Evolutionary conservation across 1,140 invertebrate genomes (phyloP), one percentile per base, ranked within the genome.

Genomic region (Pectinophora gossypiella): DNA sequence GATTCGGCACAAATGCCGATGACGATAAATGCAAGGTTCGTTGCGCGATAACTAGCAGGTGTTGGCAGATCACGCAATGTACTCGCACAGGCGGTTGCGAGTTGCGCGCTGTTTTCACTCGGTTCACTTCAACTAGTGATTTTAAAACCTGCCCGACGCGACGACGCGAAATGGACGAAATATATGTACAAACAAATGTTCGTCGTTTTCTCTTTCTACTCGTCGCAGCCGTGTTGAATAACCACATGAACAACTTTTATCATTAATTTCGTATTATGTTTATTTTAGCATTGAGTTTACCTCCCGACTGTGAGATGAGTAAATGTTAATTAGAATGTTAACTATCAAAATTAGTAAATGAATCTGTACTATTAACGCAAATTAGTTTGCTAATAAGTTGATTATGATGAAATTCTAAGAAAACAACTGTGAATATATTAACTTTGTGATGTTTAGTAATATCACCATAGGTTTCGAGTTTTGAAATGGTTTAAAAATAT

Each of bases 131-230:
- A 60, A 66, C 63, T 63, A 61, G 50, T 58, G 64, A 64, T 60
- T 64, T 67, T 61, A 59, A 68, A 78, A 78, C 76, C 63, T 67
- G 71, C 64, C 54, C 49, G 61, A 63, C 47, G 48, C 49, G 61
- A 63, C 47, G 48, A 67, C 66, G 64, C 63, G 54, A 72, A 81
- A 72, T 73, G 64, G 55, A 64, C 71, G 64, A 73, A 74, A 72
- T 77, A 80, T 80, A 76, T 76, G 69, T 74, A 68, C 61, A 79
- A 73, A 66, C 65, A 65, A 70, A 74, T 61, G 43, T 61, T 63
- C 64, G 38, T 63, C 61, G 65, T 70, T 83, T 83, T 83, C 75
- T 74, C 70, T 78, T 78, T 64, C 55, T 54, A 54, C 55, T 52
- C 38, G 50, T 46, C 56, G 55, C 48, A 47, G 20, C 54, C 43